Base-by-base conservation (phyloP, 1,140 invertebrate species). In the Diachasma alloeum region DNA sequence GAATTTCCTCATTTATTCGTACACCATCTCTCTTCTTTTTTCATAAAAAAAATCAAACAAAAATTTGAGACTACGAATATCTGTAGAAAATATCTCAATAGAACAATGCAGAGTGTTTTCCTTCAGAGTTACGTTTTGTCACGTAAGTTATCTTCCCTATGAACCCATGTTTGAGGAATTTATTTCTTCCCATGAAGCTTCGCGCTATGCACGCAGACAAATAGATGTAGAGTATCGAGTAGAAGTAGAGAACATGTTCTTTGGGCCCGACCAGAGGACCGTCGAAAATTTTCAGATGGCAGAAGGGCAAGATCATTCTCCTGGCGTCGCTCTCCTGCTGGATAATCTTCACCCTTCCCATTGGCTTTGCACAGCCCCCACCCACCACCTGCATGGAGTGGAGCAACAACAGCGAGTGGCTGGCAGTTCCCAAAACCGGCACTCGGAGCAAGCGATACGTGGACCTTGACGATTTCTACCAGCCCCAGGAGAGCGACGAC, bases 281-380 rank as follows among this genome's bases (percentile, higher is more conserved):
- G 63, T 72, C 36, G 37, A 75, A 74, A 75, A 75, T 77, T 80
- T 78, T 1, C 82, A 94, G 95, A 80, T 97, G 95, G 91, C 94
- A 94, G 74, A 96, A 95, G 84, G 95, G 96, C 10, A 97, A 98
- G 87, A 89, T 94, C 48, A 91, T 99, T 70, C 90, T 99, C 44
- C 87, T 99, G n/a, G 95, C 94, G 44, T 98, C 98, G 0, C 89
- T 99, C 13, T 92, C 95, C 4, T 96, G 96, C 72, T 99, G 98
- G 97, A 96, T 99, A 36, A 92, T 99, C 13, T 99, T 99, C 89
- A 99, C 98, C 8, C 91, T 99, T 67, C 96, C 97, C 0, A 88
- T 99, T 78, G 97, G 97, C 31, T 98, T 98, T 85, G 95, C 99
- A 74, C 95, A 98, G 84, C 98, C 98, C 0, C 94, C 96, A 9